Percentiles rank a stretch among this genome's conserved stretches.
phyloP scores from a whole-genome alignment of 1,140 invertebrate genomes.

The Eumeta japonica region DNA sequence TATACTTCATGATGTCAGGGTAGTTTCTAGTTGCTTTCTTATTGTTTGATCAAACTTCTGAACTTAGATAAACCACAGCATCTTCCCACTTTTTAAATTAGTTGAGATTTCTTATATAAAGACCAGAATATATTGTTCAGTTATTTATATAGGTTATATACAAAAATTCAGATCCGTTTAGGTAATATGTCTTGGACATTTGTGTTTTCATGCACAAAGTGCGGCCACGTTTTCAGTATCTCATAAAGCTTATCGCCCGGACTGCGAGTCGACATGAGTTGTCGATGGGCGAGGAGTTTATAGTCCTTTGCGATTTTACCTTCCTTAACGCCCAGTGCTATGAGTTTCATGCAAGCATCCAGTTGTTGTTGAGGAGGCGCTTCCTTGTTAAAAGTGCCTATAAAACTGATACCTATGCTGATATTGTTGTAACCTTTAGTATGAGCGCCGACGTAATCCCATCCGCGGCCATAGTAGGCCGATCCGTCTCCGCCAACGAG shows the following conservation, averaged over 20 bases:
- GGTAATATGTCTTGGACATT: too few relatives aligned
- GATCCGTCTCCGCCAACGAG: slow-evolving; percentile 72
- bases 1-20: too few relatives aligned
- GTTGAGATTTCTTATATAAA: too few relatives aligned
- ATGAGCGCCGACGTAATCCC: slow-evolving; percentile 66
- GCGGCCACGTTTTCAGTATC: slow-evolving; percentile 61
- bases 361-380: slow-evolving; percentile 55
- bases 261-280: slow-evolving; percentile 61
- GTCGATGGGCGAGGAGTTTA: slow-evolving; percentile 63
- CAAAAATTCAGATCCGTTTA: too few relatives aligned
- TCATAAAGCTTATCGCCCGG: slow-evolving; percentile 62
- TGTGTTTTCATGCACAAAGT: too few relatives aligned
- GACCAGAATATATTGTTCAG: too few relatives aligned
- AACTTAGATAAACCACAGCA: too few relatives aligned
- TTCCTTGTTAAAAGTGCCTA: slow-evolving; percentile 62
- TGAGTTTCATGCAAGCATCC: slow-evolving; percentile 54
- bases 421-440: slow-evolving; percentile 64
- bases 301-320: slow-evolving; percentile 59
- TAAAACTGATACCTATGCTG: slow-evolving; percentile 66
- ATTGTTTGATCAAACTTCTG: too few relatives aligned
- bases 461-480: slow-evolving; percentile 68
- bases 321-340: slow-evolving; percentile 57
- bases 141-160: too few relatives aligned
- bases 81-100: too few relatives aligned
- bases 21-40: too few relatives aligned